phyloP scores from a whole-genome alignment of 2,888 invertebrate genomes.

The Sceliomorpha sp. region DNA sequence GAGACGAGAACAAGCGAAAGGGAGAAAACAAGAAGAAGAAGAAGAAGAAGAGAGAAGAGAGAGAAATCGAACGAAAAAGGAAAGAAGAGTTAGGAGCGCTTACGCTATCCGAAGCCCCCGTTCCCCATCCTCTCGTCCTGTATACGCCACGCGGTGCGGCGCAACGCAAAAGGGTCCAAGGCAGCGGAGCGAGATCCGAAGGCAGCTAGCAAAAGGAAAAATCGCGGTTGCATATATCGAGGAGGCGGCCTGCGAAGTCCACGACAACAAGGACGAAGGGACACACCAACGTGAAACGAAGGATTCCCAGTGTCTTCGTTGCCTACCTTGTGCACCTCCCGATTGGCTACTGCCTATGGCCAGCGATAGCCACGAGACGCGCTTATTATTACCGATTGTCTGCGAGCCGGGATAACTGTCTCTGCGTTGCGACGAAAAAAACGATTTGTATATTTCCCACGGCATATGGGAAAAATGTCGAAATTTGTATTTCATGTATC shows the following conservation, averaged over 20 bases:
- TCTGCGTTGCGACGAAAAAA: conserved; percentile 28
- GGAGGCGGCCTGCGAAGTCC: conserved; percentile 61
- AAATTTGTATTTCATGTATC: too few species aligned
- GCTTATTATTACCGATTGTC: conserved; percentile 56
- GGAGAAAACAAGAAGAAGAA: conserved; percentile 31
- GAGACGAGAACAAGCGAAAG: conserved; percentile 26
- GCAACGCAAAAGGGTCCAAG: conserved; percentile 72
- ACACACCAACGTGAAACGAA: conserved; percentile 66
- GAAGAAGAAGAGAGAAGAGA: conserved; percentile 17
- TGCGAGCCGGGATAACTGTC: conserved; percentile 41
- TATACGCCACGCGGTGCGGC: conserved; percentile 77
- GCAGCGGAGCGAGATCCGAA: conserved; percentile 68
- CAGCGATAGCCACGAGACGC: conserved; percentile 61
- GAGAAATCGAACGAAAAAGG: conserved; percentile 52
- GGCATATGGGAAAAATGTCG: too few species aligned
- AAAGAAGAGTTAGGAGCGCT: conserved; percentile 57
- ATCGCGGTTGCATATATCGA: conserved; percentile 73
- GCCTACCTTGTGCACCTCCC: conserved; percentile 64
- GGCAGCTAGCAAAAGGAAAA: conserved; percentile 74
- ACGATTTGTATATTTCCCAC: too few species aligned
- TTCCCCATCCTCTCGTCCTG: conserved; percentile 65
- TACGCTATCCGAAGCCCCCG: conserved; percentile 67
- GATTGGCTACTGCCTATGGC: conserved; percentile 66
- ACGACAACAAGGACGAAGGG: conserved; percentile 60
- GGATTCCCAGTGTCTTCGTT: conserved; percentile 64